Percentiles rank a stretch among this genome's conserved stretches.
phyloP scores from a whole-genome alignment of 2,888 invertebrate species.

The Noctua fimbriata region DNA sequence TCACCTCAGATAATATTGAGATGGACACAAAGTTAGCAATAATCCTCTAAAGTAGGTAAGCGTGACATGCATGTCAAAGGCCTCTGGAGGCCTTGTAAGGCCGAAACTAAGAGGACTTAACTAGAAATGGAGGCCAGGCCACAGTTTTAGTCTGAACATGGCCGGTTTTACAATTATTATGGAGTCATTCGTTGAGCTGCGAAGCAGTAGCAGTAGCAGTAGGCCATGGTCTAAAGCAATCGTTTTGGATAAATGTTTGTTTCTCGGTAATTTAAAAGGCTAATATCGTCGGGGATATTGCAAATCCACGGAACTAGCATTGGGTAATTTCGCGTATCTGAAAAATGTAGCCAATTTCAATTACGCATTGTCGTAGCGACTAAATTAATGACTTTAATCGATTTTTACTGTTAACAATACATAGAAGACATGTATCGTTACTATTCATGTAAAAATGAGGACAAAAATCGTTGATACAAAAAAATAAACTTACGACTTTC shows the following conservation, averaged over 20 bases:
- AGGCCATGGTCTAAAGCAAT: background rate
- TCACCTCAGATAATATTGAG: slow-evolving; percentile 22
- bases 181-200: background rate
- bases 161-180: background rate
- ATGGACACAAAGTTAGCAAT: slow-evolving; percentile 32
- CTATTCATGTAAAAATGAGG: no score
- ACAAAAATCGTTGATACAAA: no score
- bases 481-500: no score
- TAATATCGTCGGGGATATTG: no score
- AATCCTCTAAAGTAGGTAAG: slow-evolving; percentile 34
- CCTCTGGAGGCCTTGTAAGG: slow-evolving; percentile 9
- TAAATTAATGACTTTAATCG: no score
- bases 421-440: no score
- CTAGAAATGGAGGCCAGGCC: slow-evolving; percentile 8
- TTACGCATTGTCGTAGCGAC: no score
- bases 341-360: no score
- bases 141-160: background rate
- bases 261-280: background rate
- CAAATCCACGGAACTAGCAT: no score
- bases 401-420: no score
- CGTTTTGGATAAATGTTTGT: background rate
- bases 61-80: slow-evolving; percentile 41
- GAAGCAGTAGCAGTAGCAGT: background rate
- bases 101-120: slow-evolving; percentile 28
- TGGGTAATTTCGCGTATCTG: no score